Conservation (phyloP, 2,113 vertebrate genomes). For the Calyptommatus sinebrachiatus region DNA sequence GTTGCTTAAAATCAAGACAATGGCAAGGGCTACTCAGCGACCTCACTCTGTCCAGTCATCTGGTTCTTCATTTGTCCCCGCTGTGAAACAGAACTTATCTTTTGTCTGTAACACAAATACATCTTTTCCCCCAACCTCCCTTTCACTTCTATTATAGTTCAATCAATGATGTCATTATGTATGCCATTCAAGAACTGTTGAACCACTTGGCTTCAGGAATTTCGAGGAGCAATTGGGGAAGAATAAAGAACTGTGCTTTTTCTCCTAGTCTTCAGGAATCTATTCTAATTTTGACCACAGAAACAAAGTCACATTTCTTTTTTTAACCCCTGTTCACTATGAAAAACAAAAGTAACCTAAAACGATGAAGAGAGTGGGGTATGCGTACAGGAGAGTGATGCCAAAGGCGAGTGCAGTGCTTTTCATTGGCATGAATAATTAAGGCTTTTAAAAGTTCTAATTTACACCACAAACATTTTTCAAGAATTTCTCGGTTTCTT, state of each 20-base stretch:
- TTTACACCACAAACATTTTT: background rate
- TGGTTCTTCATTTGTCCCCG: conserved; percentile 71
- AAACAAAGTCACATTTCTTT: conserved; percentile 51
- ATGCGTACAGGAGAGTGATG: background rate
- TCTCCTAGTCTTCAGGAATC: conserved; percentile 42
- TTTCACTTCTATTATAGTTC: conserved; percentile 64
- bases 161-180: conserved; percentile 76
- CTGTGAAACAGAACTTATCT: conserved; percentile 74
- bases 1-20: conserved; percentile 51
- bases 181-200: conserved; percentile 67
- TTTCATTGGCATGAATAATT: background rate
- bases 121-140: conserved; percentile 63
- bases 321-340: background rate
- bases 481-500: background rate
- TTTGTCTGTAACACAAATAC: conserved; percentile 74
- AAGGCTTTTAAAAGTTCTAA: rapidly evolving
- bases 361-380: rapidly evolving
- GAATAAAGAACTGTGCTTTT: conserved; percentile 48
- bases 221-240: conserved; percentile 58
- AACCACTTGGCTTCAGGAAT: conserved; percentile 70
- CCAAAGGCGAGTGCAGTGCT: background rate
- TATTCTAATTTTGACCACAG: conserved; percentile 41
- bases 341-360: background rate
- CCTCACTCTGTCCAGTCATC: conserved; percentile 70
- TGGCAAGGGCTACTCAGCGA: conserved; percentile 53